These are phyloP conservation scores for Papilio helenus DNA, from an alignment of 1,140 invertebrate genomes.

Conservation along the genomic window DNA sequence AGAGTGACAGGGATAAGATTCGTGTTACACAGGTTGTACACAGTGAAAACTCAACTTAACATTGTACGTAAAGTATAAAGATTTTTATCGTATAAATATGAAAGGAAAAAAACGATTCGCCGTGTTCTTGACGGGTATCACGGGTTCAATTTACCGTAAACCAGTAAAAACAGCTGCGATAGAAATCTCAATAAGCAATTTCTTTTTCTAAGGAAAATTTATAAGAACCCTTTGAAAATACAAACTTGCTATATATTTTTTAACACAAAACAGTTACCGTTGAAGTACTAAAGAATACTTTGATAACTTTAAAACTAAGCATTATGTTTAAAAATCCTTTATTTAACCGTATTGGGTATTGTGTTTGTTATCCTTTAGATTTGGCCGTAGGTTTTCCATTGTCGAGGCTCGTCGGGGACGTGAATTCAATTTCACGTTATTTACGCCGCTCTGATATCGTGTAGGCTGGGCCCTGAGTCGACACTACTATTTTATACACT, in stretches of 20 bases:
- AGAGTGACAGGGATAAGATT: neutral
- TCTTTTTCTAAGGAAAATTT: constrained; percentile 1
- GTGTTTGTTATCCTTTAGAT: neutral
- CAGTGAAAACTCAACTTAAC: neutral
- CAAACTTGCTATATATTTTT: too few species aligned
- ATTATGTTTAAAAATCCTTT: neutral
- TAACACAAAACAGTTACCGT: too few species aligned
- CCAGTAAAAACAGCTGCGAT: neutral
- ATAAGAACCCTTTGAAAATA: neutral
- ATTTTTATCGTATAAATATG: neutral
- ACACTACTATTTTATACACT: constrained; percentile 5
- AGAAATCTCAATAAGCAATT: constrained; percentile 2
- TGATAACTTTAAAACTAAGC: neutral
- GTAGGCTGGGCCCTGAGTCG: neutral
- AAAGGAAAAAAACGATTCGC: neutral
- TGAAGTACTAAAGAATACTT: too few species aligned
- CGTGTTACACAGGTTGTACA: neutral
- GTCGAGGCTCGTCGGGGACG: neutral
- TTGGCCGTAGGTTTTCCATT: neutral
- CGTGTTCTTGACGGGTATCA: neutral
- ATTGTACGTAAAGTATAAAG: neutral
- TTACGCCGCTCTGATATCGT: neutral
- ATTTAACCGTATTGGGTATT: neutral
- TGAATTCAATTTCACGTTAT: constrained; percentile 25
- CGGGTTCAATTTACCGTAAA: constrained; percentile 10